Conservation (phyloP, 1,140 invertebrate species). For the Euschistus heros region DNA sequence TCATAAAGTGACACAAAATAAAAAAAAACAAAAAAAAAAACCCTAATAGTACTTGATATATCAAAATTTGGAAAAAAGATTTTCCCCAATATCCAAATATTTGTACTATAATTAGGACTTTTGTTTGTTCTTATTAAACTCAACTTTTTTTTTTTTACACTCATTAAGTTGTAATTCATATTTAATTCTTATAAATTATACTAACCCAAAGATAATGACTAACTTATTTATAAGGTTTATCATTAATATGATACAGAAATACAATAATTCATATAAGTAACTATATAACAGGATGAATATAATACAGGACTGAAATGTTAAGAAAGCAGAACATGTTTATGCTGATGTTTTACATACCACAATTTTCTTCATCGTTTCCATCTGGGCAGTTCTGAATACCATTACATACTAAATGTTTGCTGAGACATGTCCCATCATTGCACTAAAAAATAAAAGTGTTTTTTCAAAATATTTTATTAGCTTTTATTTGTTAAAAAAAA, state of each 20-base stretch:
- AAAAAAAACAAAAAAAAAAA: too few relatives aligned
- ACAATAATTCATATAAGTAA: not conserved
- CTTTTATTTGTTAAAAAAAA: not conserved
- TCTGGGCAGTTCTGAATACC: conserved; percentile 58
- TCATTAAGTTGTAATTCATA: too few relatives aligned
- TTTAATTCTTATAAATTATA: too few relatives aligned
- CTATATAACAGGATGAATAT: not conserved
- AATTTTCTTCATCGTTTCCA: conserved; percentile 55
- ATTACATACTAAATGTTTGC: conserved; percentile 59
- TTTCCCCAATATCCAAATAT: too few relatives aligned
- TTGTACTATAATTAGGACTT: too few relatives aligned
- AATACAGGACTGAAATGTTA: not conserved
- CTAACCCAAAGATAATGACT: not conserved
- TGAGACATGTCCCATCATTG: conserved; percentile 57
- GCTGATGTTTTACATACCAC: conserved; percentile 37
- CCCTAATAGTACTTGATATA: too few relatives aligned
- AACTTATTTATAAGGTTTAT: not conserved
- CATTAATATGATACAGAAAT: not conserved
- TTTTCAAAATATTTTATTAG: not conserved
- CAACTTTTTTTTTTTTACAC: too few relatives aligned
- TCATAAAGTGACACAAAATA: too few relatives aligned
- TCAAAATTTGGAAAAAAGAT: too few relatives aligned
- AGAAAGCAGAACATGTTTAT: not conserved
- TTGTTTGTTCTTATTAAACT: too few relatives aligned
- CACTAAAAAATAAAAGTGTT: conserved; percentile 39